Conservation (phyloP, 2,113 vertebrate species). For the Melanerpes formicivorus region DNA sequence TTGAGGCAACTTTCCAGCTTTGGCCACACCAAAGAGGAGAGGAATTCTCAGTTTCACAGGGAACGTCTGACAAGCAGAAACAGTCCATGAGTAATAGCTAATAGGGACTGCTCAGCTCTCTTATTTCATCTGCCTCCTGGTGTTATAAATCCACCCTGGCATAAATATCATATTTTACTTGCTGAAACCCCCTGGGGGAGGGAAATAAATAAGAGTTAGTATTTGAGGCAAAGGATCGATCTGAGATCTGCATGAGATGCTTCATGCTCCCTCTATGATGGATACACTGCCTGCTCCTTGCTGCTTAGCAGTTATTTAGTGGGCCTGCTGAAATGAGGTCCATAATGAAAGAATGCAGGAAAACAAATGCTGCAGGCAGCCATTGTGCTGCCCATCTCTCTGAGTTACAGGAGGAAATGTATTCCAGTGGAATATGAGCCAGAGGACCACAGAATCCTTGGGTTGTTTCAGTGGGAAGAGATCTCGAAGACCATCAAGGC, state of each 20-base stretch:
- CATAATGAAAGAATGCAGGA: constrained; percentile 24
- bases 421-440: too few species aligned
- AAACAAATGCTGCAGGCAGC: constrained; percentile 4
- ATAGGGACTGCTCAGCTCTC: background rate
- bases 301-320: constrained; percentile 36
- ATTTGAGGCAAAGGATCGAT: constrained; percentile 43
- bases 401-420: background rate
- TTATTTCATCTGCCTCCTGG: constrained; percentile 43
- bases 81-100: constrained; percentile 54
- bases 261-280: constrained; percentile 32
- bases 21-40: background rate
- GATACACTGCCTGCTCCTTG: constrained; percentile 8
- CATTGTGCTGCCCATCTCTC: background rate
- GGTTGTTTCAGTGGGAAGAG: too few species aligned
- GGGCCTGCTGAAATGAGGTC: constrained; percentile 5
- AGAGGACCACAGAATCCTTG: too few species aligned
- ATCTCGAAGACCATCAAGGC: too few species aligned
- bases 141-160: constrained; percentile 39
- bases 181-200: background rate
- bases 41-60: constrained; percentile 22
- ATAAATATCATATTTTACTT: constrained; percentile 51
- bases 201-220: constrained; percentile 68
- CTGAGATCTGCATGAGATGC: constrained; percentile 36
- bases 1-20: background rate
- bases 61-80: constrained; percentile 46